A percentile compares a stretch with the other conserved stretches of the same genome.
These are phyloP conservation scores for Lamellibrachia luymesi DNA, from an alignment of 1,140 invertebrate species.

Conservation along the genomic window DNA sequence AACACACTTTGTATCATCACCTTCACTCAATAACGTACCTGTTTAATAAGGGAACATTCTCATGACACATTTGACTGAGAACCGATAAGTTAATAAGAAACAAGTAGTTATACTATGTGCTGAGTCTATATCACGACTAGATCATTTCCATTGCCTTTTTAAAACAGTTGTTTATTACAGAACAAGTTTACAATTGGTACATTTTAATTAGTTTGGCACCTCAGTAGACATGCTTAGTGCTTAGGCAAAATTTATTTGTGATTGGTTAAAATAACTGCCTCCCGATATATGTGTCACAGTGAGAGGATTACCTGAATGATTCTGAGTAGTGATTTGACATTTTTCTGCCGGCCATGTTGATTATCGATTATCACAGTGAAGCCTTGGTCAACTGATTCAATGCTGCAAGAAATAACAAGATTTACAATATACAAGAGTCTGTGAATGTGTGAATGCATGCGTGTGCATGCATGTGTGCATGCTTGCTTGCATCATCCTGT, in stretches of 20 bases:
- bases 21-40: background rate
- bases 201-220: no score
- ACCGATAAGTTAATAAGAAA: no score
- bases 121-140: no score
- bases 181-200: no score
- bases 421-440: slow-evolving; percentile 22
- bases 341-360: slow-evolving; percentile 47
- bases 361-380: slow-evolving; percentile 51
- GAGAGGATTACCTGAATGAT: slow-evolving; percentile 42
- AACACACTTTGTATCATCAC: background rate
- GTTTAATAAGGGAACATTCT: background rate
- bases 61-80: no score
- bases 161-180: no score
- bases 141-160: no score
- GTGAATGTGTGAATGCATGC: background rate
- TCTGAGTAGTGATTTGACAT: slow-evolving; percentile 42
- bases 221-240: no score
- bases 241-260: no score
- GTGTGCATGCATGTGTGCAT: background rate
- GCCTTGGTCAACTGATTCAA: slow-evolving; percentile 46
- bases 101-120: no score
- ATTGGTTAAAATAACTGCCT: background rate
- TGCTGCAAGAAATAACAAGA: slow-evolving; percentile 36
- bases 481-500: background rate
- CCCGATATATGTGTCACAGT: background rate